Conservation (phyloP, 2,113 vertebrate species). For the Megalops atlanticus region DNA sequence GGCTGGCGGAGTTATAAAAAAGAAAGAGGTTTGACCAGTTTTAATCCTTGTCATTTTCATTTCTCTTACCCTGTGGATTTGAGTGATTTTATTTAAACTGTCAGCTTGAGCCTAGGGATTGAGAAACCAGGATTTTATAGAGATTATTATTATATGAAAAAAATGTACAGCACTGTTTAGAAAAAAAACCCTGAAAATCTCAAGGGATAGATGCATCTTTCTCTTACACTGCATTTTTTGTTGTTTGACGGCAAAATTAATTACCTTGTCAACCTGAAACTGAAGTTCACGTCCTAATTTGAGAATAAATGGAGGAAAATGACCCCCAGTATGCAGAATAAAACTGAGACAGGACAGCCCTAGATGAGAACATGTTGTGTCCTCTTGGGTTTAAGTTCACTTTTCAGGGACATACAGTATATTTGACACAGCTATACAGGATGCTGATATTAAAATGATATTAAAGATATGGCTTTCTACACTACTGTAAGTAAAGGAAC, state of each 20-base stretch:
- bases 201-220: conserved; percentile 14
- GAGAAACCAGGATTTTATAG: conserved; percentile 95
- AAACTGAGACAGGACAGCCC: no score
- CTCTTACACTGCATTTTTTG: conserved; percentile 50
- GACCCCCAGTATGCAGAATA: no score
- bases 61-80: conserved; percentile 97
- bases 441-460: conserved; percentile 59
- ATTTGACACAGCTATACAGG: conserved; percentile 48
- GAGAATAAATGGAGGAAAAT: background rate
- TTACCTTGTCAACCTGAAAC: background rate
- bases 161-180: conserved; percentile 37
- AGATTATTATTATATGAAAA: conserved; percentile 83
- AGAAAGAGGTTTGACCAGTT: conserved; percentile 78
- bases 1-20: conserved; percentile 77
- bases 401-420: background rate
- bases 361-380: no score
- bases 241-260: conserved; percentile 25
- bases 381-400: no score
- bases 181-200: conserved; percentile 10
- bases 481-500: conserved; percentile 29
- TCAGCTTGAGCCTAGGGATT: conserved; percentile 96
- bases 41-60: conserved; percentile 97
- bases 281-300: background rate
- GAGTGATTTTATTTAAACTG: conserved; percentile 99
- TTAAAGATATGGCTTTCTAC: conserved; percentile 66